These are phyloP conservation scores for Thaumatotibia leucotreta DNA, from an alignment of 1,140 invertebrate species.

Conservation along the genomic window DNA sequence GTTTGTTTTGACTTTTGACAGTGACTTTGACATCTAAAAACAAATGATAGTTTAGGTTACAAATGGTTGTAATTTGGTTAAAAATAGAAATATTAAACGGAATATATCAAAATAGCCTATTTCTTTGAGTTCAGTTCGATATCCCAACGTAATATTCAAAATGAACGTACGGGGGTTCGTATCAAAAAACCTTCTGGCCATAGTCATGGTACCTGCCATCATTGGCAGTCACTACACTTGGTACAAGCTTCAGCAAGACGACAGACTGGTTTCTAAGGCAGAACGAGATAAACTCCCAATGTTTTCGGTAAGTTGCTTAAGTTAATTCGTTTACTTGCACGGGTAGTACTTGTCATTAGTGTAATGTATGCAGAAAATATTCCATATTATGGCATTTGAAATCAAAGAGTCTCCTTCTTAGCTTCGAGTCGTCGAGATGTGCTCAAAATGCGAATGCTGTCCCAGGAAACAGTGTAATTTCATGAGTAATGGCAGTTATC, in stretches of 20 bases:
- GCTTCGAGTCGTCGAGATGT: no score
- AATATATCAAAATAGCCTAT: conserved; percentile 4
- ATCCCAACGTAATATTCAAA: conserved; percentile 3
- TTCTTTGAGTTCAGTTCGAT: not conserved
- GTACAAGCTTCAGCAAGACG: conserved; percentile 71
- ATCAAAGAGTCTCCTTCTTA: no score
- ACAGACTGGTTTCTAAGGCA: conserved; percentile 60
- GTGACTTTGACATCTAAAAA: not conserved
- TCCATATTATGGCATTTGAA: no score
- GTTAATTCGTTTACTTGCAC: not conserved
- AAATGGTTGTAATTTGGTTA: no score
- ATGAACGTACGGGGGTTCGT: conserved; percentile 50
- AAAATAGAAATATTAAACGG: not conserved
- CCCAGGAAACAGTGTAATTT: no score
- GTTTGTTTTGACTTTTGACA: not conserved
- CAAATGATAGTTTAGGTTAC: not conserved
- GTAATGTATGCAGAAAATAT: no score
- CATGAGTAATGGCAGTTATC: no score
- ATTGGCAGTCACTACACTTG: conserved; percentile 74
- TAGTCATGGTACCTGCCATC: conserved; percentile 71
- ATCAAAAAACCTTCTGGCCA: conserved; percentile 64
- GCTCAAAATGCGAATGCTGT: no score
- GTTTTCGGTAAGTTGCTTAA: not conserved
- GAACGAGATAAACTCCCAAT: conserved; percentile 40
- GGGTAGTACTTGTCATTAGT: no score